Evolutionary conservation across 2,113 vertebrate genomes (phyloP).

Genomic region (Catharus fuscescens): DNA sequence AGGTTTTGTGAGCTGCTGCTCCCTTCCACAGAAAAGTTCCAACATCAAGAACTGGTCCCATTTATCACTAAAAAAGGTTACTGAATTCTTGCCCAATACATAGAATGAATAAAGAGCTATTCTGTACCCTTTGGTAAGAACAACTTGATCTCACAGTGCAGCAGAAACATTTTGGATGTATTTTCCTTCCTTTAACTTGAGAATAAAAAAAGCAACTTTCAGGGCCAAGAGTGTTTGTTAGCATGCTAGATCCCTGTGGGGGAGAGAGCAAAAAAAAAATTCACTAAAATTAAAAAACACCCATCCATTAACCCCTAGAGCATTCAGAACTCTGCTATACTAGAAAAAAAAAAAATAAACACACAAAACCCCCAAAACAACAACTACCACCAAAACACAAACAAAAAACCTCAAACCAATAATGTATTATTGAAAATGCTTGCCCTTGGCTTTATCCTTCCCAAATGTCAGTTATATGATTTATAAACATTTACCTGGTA

Average conservation of each 20-base stretch:
- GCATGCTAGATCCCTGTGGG: neutral
- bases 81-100: neutral
- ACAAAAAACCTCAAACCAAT: neutral
- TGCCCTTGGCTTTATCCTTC: neutral
- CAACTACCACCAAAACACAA: neutral
- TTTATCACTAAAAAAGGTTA: neutral
- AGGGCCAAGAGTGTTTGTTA: neutral
- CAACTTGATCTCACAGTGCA: neutral
- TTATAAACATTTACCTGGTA: neutral
- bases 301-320: neutral
- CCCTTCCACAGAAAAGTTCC: neutral
- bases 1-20: neutral
- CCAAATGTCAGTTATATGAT: neutral
- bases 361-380: neutral
- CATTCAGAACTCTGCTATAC: neutral
- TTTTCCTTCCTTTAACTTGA: neutral
- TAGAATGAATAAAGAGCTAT: neutral
- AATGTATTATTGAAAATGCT: neutral
- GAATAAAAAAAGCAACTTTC: neutral
- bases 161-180: neutral
- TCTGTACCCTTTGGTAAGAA: neutral
- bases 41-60: neutral
- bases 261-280: neutral
- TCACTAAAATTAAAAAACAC: neutral
- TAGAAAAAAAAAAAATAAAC: accelerated